Evolutionary conservation across 2,113 vertebrate species (phyloP).

Genomic region (Ivindomyrus marchei): DNA sequence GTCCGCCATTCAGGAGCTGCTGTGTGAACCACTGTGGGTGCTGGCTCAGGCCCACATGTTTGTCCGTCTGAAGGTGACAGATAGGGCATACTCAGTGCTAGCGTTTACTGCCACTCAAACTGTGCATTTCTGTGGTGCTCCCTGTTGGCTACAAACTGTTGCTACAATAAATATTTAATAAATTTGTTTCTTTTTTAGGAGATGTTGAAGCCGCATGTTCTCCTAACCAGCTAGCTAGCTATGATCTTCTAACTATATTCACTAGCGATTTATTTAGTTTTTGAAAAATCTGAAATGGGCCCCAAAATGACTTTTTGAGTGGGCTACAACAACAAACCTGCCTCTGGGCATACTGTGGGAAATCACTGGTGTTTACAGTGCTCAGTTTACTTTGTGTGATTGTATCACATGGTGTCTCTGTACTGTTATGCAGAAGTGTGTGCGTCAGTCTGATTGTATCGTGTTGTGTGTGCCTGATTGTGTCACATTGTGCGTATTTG

Average conservation of each 20-base stretch:
- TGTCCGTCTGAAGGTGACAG: slow-evolving; percentile 77
- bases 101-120: background rate
- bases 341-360: background rate
- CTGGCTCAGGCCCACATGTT: slow-evolving; percentile 91
- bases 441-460: background rate
- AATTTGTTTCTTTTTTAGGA: background rate
- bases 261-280: background rate
- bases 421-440: background rate
- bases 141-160: background rate
- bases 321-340: background rate
- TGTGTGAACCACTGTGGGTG: slow-evolving; percentile 88
- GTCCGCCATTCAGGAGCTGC: slow-evolving; percentile 81
- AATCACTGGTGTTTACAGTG: background rate
- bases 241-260: background rate
- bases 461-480: background rate
- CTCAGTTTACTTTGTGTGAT: background rate
- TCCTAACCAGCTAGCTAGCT: background rate
- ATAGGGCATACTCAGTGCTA: background rate
- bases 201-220: background rate
- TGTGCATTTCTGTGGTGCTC: background rate
- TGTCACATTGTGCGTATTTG: background rate
- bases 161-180: background rate
- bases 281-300: background rate
- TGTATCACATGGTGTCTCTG: background rate
- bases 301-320: background rate